Conservation (phyloP, 2,113 vertebrate species). For the Ifrita kowaldi region DNA sequence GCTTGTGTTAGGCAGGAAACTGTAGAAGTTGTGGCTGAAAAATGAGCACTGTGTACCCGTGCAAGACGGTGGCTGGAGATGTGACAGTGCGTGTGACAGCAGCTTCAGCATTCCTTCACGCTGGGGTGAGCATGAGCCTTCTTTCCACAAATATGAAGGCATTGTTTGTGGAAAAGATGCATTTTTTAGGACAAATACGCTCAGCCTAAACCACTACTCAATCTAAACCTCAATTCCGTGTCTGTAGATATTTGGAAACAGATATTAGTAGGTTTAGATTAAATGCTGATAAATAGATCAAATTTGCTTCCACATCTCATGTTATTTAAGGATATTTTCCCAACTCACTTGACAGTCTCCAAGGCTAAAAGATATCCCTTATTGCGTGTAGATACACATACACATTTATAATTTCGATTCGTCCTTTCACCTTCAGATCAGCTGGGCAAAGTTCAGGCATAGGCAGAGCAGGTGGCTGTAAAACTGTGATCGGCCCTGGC, state of each 20-base stretch:
- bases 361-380: background rate
- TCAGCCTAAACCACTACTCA: background rate
- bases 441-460: background rate
- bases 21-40: constrained; percentile 2
- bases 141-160: background rate
- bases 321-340: background rate
- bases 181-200: background rate
- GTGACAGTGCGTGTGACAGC: background rate
- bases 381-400: background rate
- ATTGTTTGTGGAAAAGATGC: background rate
- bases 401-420: background rate
- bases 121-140: background rate
- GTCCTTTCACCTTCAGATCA: background rate
- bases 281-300: background rate
- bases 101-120: background rate
- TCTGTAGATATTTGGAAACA: background rate
- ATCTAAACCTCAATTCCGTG: background rate
- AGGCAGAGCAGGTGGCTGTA: background rate
- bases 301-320: background rate
- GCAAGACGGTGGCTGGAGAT: background rate
- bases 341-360: background rate
- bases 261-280: background rate
- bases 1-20: background rate
- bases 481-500: accelerated
- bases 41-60: background rate